Base-by-base conservation (phyloP, 1,140 invertebrate genomes). In the Rhyzopertha dominica region DNA sequence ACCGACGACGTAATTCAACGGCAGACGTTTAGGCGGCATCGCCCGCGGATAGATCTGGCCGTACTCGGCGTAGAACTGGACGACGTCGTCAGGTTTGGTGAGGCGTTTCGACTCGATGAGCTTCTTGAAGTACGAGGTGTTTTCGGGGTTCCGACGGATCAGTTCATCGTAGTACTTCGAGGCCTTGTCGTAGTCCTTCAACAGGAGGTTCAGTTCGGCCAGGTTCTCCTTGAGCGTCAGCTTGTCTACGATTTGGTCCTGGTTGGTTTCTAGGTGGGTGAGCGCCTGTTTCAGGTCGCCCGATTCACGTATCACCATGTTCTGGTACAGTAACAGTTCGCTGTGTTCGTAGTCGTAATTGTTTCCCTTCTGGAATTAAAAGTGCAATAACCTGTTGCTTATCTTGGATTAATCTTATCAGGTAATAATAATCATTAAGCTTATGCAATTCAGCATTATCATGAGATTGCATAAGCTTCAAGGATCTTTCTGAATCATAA, bases 271-370 rank as follows among this genome's bases (percentile, higher is more conserved):
- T 54, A 99, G 73, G 75, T 97, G 91, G 53, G 84, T 79, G 26
- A 98, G 69, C 3, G 95, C 95, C 59, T 89, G 82, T 50, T 90
- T 78, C 58, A 82, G 80, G 50, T 84, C 80, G 9, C 89, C 89
- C 14, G 92, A 90, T 72, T 99, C 96, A 57, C 89, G 82, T 52
- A 98, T 81, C 9, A 99, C 89, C 79, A 95, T 81, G 69, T 95
- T 95, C 73, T 99, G 93, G 69, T 99, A 99, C 2, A 99, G 72
- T 19, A 99, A 70, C 51, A 99, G 73, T 70, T 99, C 95, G 66
- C 92, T 95, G 67, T 96, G 90, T 68, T 99, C 95, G 75, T 96
- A 97, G 69, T 98, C 95, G 66, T 85, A 87, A 43, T 57, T 64
- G 37, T 79, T 77, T 52, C 77, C 77, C 75, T 84, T 71, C 54